Conservation (phyloP, 2,797 vertebrate genomes). For the Acanthurus leucopareius region DNA sequence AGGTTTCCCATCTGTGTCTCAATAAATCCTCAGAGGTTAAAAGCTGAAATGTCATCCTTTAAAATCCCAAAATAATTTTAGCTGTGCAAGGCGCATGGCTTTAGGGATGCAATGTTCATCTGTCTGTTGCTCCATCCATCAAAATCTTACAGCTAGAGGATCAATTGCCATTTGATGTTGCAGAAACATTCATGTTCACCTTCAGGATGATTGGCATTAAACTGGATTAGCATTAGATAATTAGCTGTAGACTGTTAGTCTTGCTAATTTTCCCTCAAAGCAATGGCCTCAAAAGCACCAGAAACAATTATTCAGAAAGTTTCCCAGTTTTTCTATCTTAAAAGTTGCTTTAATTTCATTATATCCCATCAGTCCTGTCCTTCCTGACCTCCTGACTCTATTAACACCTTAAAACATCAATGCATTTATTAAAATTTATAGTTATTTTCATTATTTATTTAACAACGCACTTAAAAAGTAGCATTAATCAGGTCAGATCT, state of each 20-base stretch:
- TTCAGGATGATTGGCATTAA: background rate
- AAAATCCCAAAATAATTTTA: background rate
- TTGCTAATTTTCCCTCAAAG: background rate
- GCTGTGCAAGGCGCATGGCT: background rate
- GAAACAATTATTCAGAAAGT: background rate
- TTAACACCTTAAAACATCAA: background rate
- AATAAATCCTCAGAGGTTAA: conserved; percentile 23
- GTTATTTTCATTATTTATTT: background rate
- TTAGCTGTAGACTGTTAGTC: background rate
- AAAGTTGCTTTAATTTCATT: background rate
- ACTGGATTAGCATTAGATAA: too few relatives aligned
- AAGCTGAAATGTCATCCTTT: conserved; percentile 11
- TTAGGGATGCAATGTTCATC: background rate
- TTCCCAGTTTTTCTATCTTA: background rate
- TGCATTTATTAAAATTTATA: too few relatives aligned
- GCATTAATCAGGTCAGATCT: background rate
- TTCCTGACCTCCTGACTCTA: background rate
- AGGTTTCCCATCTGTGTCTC: conserved; percentile 6
- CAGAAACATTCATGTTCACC: background rate
- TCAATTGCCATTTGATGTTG: background rate
- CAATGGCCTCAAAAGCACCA: background rate
- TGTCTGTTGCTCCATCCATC: background rate
- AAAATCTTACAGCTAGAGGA: background rate
- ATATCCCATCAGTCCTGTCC: background rate
- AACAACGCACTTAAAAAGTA: background rate